These are phyloP conservation scores for Andrena fulva DNA, from an alignment of 2,888 invertebrate species.

Conservation along the genomic window DNA sequence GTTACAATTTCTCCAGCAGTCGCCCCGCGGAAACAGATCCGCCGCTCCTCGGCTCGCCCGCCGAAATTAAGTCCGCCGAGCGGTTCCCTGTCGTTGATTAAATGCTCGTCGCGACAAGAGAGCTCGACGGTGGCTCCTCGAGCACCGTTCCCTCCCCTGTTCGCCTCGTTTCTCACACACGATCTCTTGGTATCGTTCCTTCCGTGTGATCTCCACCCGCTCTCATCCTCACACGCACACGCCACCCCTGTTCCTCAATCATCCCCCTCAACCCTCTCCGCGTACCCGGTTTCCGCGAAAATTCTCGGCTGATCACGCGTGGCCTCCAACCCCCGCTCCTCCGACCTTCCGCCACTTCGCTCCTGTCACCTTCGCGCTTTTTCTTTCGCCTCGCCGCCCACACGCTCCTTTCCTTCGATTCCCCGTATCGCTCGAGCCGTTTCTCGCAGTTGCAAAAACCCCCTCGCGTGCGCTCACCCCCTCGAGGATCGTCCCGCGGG, in stretches of 20 bases:
- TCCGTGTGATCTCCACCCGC: conserved; percentile 7
- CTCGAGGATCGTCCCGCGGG: conserved; percentile 60
- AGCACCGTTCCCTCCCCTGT: conserved; percentile 7
- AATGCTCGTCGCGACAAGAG: conserved; percentile 81
- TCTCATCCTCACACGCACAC: conserved; percentile 24
- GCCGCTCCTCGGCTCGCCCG: conserved; percentile 21
- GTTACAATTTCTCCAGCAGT: conserved; percentile 7
- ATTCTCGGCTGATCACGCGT: conserved; percentile 7
- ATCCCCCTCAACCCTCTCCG: neutral
- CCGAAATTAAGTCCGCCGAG: conserved; percentile 69
- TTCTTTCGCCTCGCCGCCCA: conserved; percentile 4
- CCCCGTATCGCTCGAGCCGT: neutral
- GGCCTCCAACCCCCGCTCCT: neutral
- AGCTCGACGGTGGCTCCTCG: conserved; percentile 55
- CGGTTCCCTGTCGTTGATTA: conserved; percentile 81
- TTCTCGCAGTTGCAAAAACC: neutral
- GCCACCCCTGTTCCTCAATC: conserved; percentile 2
- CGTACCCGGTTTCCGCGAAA: conserved; percentile 4
- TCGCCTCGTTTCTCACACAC: conserved; percentile 27
- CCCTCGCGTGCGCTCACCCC: conserved; percentile 21
- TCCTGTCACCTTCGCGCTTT: neutral
- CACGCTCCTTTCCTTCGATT: neutral
- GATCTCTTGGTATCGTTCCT: conserved; percentile 5
- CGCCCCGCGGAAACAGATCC: conserved; percentile 12
- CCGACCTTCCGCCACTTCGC: conserved; percentile 6